Conservation (phyloP, 2,888 invertebrate species). For the Galerucella calmariensis region DNA sequence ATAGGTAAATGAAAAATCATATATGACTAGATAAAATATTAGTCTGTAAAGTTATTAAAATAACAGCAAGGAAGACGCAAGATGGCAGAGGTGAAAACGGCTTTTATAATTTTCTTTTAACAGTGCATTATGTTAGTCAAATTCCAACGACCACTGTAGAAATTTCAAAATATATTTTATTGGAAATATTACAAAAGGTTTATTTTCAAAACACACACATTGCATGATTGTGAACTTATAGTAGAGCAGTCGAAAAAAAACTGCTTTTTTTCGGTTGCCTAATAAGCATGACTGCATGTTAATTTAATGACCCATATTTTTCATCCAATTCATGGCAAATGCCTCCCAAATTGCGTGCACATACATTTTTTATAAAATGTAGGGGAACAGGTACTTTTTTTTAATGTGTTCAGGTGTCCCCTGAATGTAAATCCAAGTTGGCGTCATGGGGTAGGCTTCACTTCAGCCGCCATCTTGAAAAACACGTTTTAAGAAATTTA, state of each 20-base stretch:
- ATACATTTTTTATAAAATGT: no score
- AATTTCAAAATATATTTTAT: constrained; percentile 13
- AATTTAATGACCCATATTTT: neutral
- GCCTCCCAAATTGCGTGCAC: no score
- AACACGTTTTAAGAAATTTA: no score
- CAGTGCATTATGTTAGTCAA: constrained; percentile 36
- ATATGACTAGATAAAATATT: no score
- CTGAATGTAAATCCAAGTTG: no score
- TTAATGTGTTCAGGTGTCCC: no score
- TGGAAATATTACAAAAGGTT: constrained; percentile 12
- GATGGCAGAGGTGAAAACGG: constrained; percentile 68
- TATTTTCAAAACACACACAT: constrained; percentile 22
- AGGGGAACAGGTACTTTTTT: no score
- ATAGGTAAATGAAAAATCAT: neutral
- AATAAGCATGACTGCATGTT: neutral
- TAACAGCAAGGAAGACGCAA: constrained; percentile 65
- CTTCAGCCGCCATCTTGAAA: no score
- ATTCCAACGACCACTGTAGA: constrained; percentile 24
- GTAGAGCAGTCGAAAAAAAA: neutral
- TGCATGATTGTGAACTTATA: constrained; percentile 30
- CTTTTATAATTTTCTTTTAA: constrained; percentile 33
- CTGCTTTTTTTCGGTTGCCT: neutral
- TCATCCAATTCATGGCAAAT: no score
- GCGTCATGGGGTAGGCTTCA: no score
- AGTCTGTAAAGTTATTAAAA: neutral